Evolutionary conservation across 2,113 vertebrate genomes (phyloP), one percentile per base, ranked within the genome.

Genomic region (Gymnocephalus cernua): DNA sequence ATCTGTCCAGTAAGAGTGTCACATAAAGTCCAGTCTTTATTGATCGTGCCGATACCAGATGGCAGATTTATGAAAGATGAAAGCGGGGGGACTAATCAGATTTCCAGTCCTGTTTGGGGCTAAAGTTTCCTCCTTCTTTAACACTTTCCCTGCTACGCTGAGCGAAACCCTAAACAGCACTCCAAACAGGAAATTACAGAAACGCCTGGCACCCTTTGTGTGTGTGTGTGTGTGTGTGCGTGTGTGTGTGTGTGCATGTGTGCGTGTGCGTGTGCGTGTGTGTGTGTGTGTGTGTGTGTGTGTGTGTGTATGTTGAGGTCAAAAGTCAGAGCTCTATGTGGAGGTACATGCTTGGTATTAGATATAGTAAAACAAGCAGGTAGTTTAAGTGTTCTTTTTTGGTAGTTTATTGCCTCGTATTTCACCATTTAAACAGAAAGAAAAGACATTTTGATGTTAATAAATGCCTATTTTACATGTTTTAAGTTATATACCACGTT

Each of bases 1-100:
- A 75, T 80, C 90, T 75, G 89, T 94, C 91, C 92, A 86, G 82
- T 79, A 79, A 84, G 83, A 82, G 91, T 93, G 94, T 95, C 91
- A 93, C 88, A 93, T 93, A 93, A 94, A 94, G 93, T 91, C 87
- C 77, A 75, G 77, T 92, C 91, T 89, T 94, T 94, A 94, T 91
- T 95, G 94, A 94, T 93, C 71, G 74, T 84, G 89, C 86, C 79
- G 85, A 83, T 87, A 91, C 94, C 95, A 95, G 93, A 95, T 94
- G 95, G 88, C 84, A 94, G 91, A 95, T 94, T 92, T 93, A 94
- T 95, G 91, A 88, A 88, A 95, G 94, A 95, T 95, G 92, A 96
- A 95, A 95, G 93, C 68, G 44, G 25, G 29, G 80, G 47, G 65
- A 75, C 91, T 94, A 94, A 95, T 96, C 94, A 93, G 89, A 95